A percentile compares a stretch with the other conserved stretches of the same genome.
Evolutionary conservation across 2,797 vertebrate species (phyloP).

Genomic region (Sebastes itinus): DNA sequence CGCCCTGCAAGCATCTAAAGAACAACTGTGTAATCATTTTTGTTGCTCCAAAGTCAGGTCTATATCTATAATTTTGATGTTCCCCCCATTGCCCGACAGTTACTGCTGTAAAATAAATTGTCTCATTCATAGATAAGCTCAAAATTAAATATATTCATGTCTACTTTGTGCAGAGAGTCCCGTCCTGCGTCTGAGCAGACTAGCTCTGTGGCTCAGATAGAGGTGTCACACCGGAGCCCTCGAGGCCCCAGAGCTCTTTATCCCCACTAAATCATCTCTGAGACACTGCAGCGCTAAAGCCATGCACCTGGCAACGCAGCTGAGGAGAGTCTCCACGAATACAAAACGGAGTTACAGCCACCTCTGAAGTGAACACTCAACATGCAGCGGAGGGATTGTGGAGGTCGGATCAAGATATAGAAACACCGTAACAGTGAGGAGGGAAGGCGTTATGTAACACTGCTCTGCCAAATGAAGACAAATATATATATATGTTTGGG

Average conservation of each 20-base stretch:
- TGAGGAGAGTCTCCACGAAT: slow-evolving; percentile 18
- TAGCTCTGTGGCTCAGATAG: slow-evolving; percentile 36
- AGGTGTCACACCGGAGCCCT: slow-evolving; percentile 13
- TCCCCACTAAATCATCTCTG: slow-evolving; percentile 36
- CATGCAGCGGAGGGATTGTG: not conserved
- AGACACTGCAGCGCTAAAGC: slow-evolving; percentile 8
- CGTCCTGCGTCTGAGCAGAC: not conserved
- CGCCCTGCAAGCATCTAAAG: not conserved
- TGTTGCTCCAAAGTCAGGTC: not conserved
- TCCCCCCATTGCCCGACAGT: not conserved
- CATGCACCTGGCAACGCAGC: slow-evolving; percentile 26
- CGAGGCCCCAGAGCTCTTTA: slow-evolving; percentile 26
- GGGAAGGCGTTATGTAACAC: not conserved
- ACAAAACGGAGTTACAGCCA: slow-evolving; percentile 5
- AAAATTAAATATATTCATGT: slow-evolving; percentile 3
- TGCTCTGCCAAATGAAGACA: too few relatives aligned
- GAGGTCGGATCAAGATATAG: not conserved
- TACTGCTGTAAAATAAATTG: not conserved
- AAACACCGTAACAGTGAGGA: not conserved
- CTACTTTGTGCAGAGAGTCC: not conserved
- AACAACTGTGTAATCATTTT: not conserved
- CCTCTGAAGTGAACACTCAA: not conserved
- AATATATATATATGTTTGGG: too few relatives aligned
- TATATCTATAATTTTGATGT: not conserved
- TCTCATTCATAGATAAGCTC: not conserved